Base-by-base conservation (phyloP, 2,888 invertebrate species). In the Drosophila picticornis region DNA sequence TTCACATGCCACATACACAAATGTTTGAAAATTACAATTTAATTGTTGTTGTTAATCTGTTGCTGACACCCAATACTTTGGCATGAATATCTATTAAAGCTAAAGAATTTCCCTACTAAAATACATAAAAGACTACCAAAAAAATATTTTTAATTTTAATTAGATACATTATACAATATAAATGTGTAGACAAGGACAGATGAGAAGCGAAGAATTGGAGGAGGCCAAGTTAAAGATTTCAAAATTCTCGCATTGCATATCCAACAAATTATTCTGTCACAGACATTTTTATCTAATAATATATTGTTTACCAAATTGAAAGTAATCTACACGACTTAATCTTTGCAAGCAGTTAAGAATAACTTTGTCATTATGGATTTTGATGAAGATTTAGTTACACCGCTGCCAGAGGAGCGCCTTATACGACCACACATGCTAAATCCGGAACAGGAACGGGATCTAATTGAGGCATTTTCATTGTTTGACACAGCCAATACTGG, bases 401-500 rank as follows among this genome's bases (percentile, higher is more conserved):
- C 85, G 2, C 77, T 81, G 13, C 83, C 83, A 0, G 85, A 88
- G 53, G 68, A 57, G 31, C 83, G 80, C 11, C 32, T 79, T 1
- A 63, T 68, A 38, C 74, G 81, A 3, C 27, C 43, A 2, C 72
- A 85, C 22, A 70, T 46, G 0, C 56, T 86, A 27, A 77, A n/a
- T 1, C 32, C 66, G 0, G 83, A 81, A 2, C 75, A 77, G 50
- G 66, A 67, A 7, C 36, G 34, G 36, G 85, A 86, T 55, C 59
- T 85, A 0, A 80, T 43, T 2, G 58, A 72, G 50, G 85, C 77
- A 0, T 86, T 88, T 10, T 43, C 66, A 16, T 52, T 86, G 7
- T 88, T 77, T 36, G 85, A 85, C 32, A 43, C 25, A 0, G 59
- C 55, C 0, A 43, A 31, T 7, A 19, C 48, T 3, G 88, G 74